phyloP scores from a whole-genome alignment of 1,140 invertebrate genomes.

The honey bee (Apis mellifera) region DNA sequence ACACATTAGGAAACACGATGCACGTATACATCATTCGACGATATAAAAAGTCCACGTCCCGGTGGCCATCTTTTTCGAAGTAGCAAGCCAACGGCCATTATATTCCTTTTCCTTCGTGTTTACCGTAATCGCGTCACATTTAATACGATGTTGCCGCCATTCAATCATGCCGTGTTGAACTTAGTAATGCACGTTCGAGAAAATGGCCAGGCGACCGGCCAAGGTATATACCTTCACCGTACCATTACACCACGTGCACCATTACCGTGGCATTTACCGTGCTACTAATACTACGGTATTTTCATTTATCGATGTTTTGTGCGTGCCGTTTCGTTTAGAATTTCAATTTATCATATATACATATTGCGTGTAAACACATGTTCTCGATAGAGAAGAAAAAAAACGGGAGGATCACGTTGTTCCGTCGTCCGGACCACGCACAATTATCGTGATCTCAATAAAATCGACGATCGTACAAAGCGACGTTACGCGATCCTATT shows the following conservation, averaged over 20 bases:
- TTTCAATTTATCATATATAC: not conserved
- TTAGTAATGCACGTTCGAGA: not conserved
- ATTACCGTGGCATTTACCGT: too few species aligned
- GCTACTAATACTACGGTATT: too few species aligned
- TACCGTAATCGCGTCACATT: not conserved
- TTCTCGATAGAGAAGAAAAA: not conserved
- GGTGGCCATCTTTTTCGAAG: too few species aligned
- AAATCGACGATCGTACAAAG: not conserved
- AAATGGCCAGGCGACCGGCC: not conserved
- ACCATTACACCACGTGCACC: not conserved
- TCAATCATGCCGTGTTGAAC: not conserved
- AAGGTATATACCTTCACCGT: not conserved
- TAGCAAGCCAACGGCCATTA: not conserved
- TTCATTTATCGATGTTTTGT: not conserved
- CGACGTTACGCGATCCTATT: conserved; percentile 6
- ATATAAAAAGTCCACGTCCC: too few species aligned
- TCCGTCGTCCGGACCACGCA: not conserved
- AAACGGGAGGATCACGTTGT: not conserved
- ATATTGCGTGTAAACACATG: not conserved
- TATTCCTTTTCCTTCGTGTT: not conserved
- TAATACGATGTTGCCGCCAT: not conserved
- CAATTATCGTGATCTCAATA: conserved; percentile 5
- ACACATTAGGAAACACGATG: too few species aligned
- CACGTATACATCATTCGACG: not conserved
- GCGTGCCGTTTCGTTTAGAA: too few species aligned